Evolutionary conservation across 2,888 invertebrate species (phyloP).

Genomic region (Lasioglossum oenotherae): DNA sequence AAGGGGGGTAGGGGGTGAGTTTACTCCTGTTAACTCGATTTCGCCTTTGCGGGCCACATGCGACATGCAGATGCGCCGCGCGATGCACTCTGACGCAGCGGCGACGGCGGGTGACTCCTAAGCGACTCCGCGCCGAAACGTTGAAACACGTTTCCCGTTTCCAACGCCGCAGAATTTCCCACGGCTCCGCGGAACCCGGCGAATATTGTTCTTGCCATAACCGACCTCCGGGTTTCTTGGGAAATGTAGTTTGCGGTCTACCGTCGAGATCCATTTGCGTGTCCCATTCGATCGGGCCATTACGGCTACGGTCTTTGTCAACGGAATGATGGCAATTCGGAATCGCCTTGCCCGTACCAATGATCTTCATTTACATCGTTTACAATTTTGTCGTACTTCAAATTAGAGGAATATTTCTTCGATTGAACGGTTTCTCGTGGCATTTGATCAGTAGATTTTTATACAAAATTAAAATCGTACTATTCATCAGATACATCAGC

Average conservation of each 20-base stretch:
- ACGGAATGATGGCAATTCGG: background rate
- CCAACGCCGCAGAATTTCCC: background rate
- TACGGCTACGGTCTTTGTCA: background rate
- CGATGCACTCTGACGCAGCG: conserved; percentile 50
- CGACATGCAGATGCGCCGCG: conserved; percentile 57
- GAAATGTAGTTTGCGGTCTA: conserved; percentile 1
- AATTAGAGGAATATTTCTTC: background rate
- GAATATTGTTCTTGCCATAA: conserved; percentile 4
- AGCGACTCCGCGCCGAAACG: conserved; percentile 8
- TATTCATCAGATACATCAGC: no score
- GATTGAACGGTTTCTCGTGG: background rate
- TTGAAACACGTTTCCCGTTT: conserved; percentile 2
- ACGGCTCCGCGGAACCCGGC: background rate
- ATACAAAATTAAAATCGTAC: no score
- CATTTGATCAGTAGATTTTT: background rate
- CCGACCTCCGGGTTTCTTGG: conserved; percentile 4
- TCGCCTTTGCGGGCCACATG: conserved; percentile 51
- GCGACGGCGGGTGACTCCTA: background rate
- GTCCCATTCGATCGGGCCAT: background rate
- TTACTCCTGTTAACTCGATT: conserved; percentile 65
- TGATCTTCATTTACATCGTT: background rate
- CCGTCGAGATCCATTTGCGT: conserved; percentile 5
- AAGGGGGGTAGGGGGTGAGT: background rate
- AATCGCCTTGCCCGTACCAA: background rate
- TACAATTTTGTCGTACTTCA: background rate